Base-by-base conservation (phyloP, 2,113 vertebrate species). In the Erythrolamprus reginae region DNA sequence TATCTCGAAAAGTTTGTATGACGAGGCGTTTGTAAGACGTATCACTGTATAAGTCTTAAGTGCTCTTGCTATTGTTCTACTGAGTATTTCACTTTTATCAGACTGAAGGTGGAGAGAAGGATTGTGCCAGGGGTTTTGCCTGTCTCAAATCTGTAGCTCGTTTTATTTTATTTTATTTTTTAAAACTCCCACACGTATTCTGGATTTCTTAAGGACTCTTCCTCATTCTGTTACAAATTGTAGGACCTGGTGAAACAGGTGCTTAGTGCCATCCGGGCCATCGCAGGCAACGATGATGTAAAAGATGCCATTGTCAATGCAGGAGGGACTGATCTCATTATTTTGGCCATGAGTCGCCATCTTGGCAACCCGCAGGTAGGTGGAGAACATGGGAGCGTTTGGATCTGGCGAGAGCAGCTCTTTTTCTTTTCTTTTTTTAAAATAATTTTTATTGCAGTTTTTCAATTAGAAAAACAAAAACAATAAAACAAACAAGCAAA, bases 261-360 rank as follows among this genome's bases (percentile, higher is more conserved):
- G 82, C 96, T 99, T 0, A 95, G 97, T 0, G 98, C 98, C 17
- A 94, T 99, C 92, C 95, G 98, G 48, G 98, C 98, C 0, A 92
- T 99, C 0, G 98, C 99, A 0, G 98, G 99, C 58, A 99, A 99
- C 0, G 99, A 99, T 0, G 98, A 99, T 0, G 99, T 99, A 77
- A 99, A 99, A 85, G 99, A 99, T 0, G 98, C 98, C 45, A 97
- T 99, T 0, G 97, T 98, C 2, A 97, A 51, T 0, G 97, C 98
- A 0, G 99, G 98, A 0, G 98, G 96, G 15, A 97, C 98, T 0
- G 96, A 98, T 65, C 96, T 99, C 9, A 98, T 99, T 0, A 97
- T 99, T 88, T 96, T 99, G 0, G 97, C 98, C 28, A 97, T 99
- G 95, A 98, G 98, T 93, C 97, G 93, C 24, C 98, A 99, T 95